Evolutionary conservation across 2,113 vertebrate genomes (phyloP).

Genomic region (Redunca redunca): DNA sequence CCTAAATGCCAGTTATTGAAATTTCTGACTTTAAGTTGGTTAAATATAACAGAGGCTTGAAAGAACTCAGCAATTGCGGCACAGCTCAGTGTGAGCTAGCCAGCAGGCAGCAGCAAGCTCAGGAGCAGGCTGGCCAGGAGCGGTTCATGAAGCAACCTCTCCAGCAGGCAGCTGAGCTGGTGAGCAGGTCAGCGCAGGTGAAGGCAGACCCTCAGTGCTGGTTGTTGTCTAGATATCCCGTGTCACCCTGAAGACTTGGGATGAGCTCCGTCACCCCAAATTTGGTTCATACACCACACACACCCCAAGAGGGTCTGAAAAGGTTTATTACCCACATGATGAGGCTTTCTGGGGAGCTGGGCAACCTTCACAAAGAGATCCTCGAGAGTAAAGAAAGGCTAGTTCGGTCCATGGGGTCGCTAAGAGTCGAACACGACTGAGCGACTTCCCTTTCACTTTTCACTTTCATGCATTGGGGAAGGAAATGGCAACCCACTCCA

Average conservation of each 20-base stretch:
- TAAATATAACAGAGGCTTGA: background rate
- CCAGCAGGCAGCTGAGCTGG: background rate
- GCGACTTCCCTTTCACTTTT: no score
- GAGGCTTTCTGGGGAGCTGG: background rate
- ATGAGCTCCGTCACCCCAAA: background rate
- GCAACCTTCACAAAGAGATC: background rate
- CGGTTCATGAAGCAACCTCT: accelerated
- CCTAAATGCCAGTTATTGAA: background rate
- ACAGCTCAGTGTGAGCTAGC: background rate
- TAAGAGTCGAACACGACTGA: no score
- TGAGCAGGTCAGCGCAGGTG: background rate
- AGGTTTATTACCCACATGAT: background rate
- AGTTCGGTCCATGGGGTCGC: no score
- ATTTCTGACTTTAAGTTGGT: background rate
- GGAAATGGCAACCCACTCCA: no score
- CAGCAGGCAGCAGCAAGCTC: background rate
- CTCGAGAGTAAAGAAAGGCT: background rate
- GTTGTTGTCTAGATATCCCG: background rate
- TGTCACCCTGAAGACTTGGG: background rate
- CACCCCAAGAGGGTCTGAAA: background rate
- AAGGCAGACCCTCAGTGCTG: background rate
- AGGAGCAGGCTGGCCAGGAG: background rate
- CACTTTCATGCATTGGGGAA: no score
- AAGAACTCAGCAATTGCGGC: background rate
- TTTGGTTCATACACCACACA: background rate